A percentile compares a stretch with the other conserved stretches of the same genome.
Evolutionary conservation across 2,888 invertebrate genomes (phyloP).

Genomic region (Allophyes oxyacanthae): DNA sequence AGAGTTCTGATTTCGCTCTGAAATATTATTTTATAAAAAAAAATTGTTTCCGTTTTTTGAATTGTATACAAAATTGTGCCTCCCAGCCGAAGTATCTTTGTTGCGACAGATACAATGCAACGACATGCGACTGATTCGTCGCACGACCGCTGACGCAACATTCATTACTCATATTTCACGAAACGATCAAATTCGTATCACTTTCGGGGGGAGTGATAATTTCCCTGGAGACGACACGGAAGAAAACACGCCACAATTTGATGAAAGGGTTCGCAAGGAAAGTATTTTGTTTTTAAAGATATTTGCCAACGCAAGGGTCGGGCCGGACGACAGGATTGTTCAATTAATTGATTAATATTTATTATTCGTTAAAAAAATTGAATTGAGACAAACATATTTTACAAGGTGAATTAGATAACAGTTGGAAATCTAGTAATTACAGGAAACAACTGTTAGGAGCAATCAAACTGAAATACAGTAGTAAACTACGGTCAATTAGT

Average conservation of each 20-base stretch:
- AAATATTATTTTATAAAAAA: no score
- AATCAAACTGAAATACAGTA: no score
- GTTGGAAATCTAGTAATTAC: conserved; percentile 21
- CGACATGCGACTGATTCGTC: conserved; percentile 17
- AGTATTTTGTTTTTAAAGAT: conserved; percentile 49
- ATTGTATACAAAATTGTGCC: no score
- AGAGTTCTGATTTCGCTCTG: no score
- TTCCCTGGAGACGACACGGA: conserved; percentile 47
- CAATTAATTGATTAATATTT: conserved; percentile 34
- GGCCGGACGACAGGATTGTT: conserved; percentile 34
- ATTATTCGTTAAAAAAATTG: conserved; percentile 8
- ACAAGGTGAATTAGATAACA: conserved; percentile 28
- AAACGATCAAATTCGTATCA: conserved; percentile 55
- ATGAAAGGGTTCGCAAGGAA: conserved; percentile 41
- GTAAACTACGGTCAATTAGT: no score
- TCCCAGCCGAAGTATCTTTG: no score
- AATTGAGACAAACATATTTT: conserved; percentile 22
- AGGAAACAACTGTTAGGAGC: conserved; percentile 8
- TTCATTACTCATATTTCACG: conserved; percentile 51
- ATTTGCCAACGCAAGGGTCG: conserved; percentile 26
- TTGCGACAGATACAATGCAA: conserved; percentile 1
- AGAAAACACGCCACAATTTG: conserved; percentile 39
- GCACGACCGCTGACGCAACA: conserved; percentile 8
- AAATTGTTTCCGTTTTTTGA: no score
- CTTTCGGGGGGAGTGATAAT: conserved; percentile 52